Evolutionary conservation across 2,797 vertebrate species (phyloP), one percentile per base, ranked within the genome.

Genomic region (Cyprinodon diabolis): DNA sequence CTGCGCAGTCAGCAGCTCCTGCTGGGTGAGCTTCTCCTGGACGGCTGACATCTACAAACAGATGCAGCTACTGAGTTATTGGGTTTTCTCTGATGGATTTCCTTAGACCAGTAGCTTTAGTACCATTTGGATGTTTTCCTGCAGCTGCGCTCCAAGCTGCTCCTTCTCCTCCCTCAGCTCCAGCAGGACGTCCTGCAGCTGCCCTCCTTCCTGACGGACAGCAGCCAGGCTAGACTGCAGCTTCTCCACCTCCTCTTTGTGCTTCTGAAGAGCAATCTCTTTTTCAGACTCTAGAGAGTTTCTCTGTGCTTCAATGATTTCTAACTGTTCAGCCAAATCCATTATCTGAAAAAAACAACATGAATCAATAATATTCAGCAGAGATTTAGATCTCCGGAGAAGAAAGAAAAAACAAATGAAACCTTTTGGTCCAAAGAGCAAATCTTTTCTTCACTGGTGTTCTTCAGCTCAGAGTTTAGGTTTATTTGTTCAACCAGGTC

Each of bases 171-270:
- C 77, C 72, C 76, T 87, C 17, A 91, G 62, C 0, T 4, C 48
- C 54, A 94, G 86, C 68, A 95, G 74, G 1, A 52, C 72, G 69
- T 93, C 86, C 74, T 88, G 93, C 19, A 97, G 92, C 74, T 95
- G 82, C 13, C 93, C 87, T 68, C 90, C 94, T 76, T 96, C 95
- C 69, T 93, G 89, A 23, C 78, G 81, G 56, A 96, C 81, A n/a
- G 83, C 76, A 0, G 68, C 81, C 54, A 92, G 79, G 9, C 87
- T 82, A 84, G 45, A 0, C 65, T 30, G 55, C 77, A 94, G 87
- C 35, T 60, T 21, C 73, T 84, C 75, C 58, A 73, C 14, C 73
- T 93, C 82, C 66, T 89, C 80, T 0, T 73, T 43, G 30, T 66
- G 15, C 1, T 4, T 69, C 14, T 49, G 80, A 65, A 1, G 0